A percentile compares a stretch with the other conserved stretches of the same genome.
Conservation (phyloP, 2,797 vertebrate genomes). For the Helicolenus hilgendorfi region DNA sequence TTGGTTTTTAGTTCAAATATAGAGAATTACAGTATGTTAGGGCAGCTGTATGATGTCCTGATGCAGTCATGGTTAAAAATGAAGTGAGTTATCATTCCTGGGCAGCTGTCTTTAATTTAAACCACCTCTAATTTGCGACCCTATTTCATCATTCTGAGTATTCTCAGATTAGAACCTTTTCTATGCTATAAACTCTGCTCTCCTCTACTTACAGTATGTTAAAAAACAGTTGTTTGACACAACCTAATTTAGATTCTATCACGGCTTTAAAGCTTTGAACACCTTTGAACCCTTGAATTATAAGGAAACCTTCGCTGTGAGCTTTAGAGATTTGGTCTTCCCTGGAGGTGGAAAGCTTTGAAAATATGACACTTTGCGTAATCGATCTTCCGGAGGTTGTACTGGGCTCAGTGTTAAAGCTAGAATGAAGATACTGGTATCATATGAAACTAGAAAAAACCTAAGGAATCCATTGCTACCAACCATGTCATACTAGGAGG, state of each 20-base stretch:
- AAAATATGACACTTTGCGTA: neutral
- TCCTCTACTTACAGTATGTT: slow-evolving; percentile 50
- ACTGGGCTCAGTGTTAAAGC: no score
- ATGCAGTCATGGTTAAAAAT: slow-evolving; percentile 20
- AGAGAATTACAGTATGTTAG: neutral
- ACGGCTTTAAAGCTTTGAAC: slow-evolving; percentile 3
- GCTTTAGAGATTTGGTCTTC: neutral
- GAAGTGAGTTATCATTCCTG: neutral
- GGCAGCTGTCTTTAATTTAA: slow-evolving; percentile 51
- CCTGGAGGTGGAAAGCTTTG: neutral
- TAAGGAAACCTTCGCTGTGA: neutral
- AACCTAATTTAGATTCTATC: neutral
- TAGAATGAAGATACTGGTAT: no score
- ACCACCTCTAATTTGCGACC: slow-evolving; percentile 18
- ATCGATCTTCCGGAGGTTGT: no score
- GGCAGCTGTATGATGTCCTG: neutral
- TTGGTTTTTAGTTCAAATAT: neutral
- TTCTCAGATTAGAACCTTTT: slow-evolving; percentile 59
- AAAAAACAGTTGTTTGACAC: slow-evolving; percentile 15
- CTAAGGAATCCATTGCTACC: no score
- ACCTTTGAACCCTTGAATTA: slow-evolving; percentile 25
- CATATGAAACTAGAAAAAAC: no score
- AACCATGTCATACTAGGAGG: no score
- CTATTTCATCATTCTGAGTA: slow-evolving; percentile 43
- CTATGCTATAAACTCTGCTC: neutral